phyloP scores from a whole-genome alignment of 1,140 invertebrate species.

The Trichonephila inaurata region DNA sequence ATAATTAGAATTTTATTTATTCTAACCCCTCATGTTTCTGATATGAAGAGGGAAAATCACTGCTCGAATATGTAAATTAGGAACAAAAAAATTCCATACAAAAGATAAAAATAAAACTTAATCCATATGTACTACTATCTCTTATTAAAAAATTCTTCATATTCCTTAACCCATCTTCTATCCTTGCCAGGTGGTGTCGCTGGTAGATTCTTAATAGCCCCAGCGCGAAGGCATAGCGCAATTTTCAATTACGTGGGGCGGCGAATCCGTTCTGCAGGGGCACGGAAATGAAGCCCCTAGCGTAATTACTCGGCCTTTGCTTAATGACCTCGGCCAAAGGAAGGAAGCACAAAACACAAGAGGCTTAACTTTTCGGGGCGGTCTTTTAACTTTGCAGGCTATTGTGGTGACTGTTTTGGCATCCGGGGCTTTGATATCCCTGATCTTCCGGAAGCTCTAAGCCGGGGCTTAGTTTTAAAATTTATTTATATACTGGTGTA shows the following conservation, averaged over 20 bases:
- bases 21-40: too few species aligned
- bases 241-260: conserved; percentile 52
- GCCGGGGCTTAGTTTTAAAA: background rate
- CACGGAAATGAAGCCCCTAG: conserved; percentile 47
- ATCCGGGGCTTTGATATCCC: conserved; percentile 22
- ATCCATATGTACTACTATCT: background rate
- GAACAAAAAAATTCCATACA: background rate
- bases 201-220: background rate
- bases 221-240: background rate
- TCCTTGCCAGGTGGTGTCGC: background rate
- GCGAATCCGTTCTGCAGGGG: conserved; percentile 27
- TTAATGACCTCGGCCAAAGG: conserved; percentile 43
- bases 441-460: background rate
- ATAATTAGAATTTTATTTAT: too few species aligned
- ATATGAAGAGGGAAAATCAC: too few species aligned
- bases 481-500: background rate
- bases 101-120: background rate
- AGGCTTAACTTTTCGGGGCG: conserved; percentile 50
- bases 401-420: background rate
- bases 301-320: conserved; percentile 42
- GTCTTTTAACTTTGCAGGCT: conserved; percentile 13
- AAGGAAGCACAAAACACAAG: conserved; percentile 40
- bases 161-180: background rate
- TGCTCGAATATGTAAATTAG: too few species aligned
- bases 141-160: background rate